Base-by-base conservation (phyloP, 2,113 vertebrate genomes). In the Engystomops pustulosus region DNA sequence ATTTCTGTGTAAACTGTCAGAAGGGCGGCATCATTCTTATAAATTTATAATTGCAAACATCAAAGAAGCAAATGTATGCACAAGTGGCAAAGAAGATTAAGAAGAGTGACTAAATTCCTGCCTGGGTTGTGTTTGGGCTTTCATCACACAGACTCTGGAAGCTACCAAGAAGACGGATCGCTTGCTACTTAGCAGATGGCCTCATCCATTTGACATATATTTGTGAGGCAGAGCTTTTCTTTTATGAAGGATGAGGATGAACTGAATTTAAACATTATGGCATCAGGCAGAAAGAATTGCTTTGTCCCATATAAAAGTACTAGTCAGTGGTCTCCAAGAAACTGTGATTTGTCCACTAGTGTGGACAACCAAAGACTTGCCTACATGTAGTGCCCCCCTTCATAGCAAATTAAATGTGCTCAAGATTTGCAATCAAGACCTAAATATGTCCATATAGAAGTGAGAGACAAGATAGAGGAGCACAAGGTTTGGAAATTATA, bases 21-120 rank as follows among this genome's bases (percentile, higher is more conserved):
- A 27, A 25, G 5, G 55, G 53, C 34, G n/a, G 36, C 34, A 10
- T n/a, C 53, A 44, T 38, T 60, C 76, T 15, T 79, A 60, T 41
- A 53, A 60, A 60, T 79, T 79, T 53, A 20, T 79, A 79, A 79
- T 79, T 62, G 34, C 20, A 17, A 17, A 58, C 76, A 79, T 79
- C 53, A 79, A 79, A 79, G 53, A 49, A 58, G 34, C 4, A 79
- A 60, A 60, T 20, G 45, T 76, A 78, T 23, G 51, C 75, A 41
- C 18, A 32, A 53, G 76, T 60, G 51, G 32, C 53, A 78, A 78
- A 78, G 75, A 78, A 78, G 51, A 55, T 78, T 36, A 78, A 36
- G 17, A 27, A 18, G 47, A 76, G 45, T 51, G 44, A 41, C 23
- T 25, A 27, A 38, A 38, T 69, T 38, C 67, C 23, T 27, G 30